Conservation (phyloP, 2,797 vertebrate species). For the Labeo calbasu region DNA sequence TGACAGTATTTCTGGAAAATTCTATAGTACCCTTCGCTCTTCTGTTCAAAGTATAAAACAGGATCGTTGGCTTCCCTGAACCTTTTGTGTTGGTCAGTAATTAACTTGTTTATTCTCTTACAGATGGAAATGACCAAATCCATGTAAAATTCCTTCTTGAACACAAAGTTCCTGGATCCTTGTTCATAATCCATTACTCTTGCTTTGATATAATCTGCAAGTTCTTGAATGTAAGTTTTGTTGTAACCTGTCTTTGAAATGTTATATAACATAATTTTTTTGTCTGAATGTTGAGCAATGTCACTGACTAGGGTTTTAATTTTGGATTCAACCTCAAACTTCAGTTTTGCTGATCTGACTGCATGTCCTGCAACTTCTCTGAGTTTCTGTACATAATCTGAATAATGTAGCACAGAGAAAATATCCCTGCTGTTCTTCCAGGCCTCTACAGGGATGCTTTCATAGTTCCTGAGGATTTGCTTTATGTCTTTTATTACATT, state of each 20-base stretch:
- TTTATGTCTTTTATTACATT: neutral
- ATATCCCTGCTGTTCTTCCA: neutral
- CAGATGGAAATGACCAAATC: neutral
- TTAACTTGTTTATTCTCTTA: neutral
- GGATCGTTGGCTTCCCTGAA: constrained; percentile 21
- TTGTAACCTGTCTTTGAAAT: constrained; percentile 4
- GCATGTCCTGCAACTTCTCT: neutral
- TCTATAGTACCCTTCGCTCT: neutral
- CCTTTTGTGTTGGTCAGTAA: neutral
- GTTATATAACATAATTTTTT: neutral
- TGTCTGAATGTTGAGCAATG: neutral
- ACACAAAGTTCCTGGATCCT: neutral
- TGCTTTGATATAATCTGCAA: neutral
- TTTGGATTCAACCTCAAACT: neutral
- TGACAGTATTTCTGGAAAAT: constrained; percentile 28
- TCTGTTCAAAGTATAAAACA: constrained; percentile 1
- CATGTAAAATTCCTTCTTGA: neutral
- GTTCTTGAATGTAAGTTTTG: neutral
- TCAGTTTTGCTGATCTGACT: neutral
- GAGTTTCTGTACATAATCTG: neutral
- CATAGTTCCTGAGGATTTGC: neutral
- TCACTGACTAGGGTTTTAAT: neutral
- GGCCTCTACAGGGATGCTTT: neutral
- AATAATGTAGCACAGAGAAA: neutral
- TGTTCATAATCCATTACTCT: neutral